Evolutionary conservation across 2,113 vertebrate species (phyloP).

Genomic region (Eubucco bourcierii): DNA sequence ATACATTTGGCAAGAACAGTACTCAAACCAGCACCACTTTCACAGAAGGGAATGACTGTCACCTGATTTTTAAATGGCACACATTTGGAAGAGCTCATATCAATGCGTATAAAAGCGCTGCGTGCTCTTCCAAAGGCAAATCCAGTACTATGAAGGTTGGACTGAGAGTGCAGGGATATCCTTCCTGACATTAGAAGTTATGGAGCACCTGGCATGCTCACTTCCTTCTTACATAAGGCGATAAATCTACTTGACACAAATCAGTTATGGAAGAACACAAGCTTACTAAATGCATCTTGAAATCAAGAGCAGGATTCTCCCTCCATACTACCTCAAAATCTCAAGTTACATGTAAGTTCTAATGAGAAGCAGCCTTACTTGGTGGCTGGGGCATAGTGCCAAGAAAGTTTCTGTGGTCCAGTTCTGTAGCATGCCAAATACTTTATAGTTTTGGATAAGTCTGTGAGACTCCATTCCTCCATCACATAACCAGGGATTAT

Average conservation of each 20-base stretch:
- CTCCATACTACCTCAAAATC: conserved; percentile 15
- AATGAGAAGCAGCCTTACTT: conserved; percentile 7
- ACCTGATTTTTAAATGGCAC: background rate
- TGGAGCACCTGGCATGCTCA: background rate
- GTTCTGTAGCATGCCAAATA: background rate
- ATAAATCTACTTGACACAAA: conserved; percentile 17
- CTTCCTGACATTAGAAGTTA: background rate
- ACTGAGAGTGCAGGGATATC: background rate
- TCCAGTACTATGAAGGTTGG: background rate
- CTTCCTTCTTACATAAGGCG: background rate
- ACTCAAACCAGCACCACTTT: background rate
- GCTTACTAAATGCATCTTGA: conserved; percentile 18
- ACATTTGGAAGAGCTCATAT: background rate
- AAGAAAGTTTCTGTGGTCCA: conserved; percentile 19
- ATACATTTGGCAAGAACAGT: background rate
- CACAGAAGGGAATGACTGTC: background rate
- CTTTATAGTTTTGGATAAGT: background rate
- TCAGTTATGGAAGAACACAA: conserved; percentile 7
- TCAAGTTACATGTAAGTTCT: conserved; percentile 7
- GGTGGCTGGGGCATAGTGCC: background rate
- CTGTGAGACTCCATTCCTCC: background rate
- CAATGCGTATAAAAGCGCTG: rapidly evolving
- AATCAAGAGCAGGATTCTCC: background rate
- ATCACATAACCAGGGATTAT: background rate
- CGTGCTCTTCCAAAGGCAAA: background rate